Conservation (phyloP, 2,797 vertebrate genomes). For the Coregonus ussuriensis region DNA sequence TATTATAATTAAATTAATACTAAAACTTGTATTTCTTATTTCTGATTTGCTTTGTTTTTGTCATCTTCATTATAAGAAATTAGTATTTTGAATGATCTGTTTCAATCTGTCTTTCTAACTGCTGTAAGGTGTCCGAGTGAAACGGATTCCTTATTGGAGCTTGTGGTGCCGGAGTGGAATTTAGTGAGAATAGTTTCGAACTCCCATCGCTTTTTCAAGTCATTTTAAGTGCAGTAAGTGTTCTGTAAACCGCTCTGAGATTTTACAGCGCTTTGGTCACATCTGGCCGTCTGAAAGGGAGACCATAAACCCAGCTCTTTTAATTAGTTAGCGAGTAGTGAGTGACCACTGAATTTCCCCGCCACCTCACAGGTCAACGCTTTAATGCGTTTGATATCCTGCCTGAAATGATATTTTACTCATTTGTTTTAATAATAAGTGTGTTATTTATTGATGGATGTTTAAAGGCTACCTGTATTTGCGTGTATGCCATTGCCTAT, state of each 20-base stretch:
- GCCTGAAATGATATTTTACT: neutral
- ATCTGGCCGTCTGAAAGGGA: constrained; percentile 61
- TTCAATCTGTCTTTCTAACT: neutral
- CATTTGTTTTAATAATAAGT: neutral
- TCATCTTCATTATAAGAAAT: neutral
- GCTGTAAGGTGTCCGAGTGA: neutral
- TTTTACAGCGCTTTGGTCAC: constrained; percentile 58
- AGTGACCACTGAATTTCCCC: constrained; percentile 35
- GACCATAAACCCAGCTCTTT: constrained; percentile 55
- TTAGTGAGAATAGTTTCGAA: constrained; percentile 15
- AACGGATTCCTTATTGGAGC: constrained; percentile 7
- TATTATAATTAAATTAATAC: neutral
- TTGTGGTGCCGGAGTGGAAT: constrained; percentile 11
- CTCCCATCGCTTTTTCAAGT: constrained; percentile 31
- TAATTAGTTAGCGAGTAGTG: constrained; percentile 58
- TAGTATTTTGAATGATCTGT: neutral
- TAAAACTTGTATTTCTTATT: neutral
- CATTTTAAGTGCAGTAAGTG: constrained; percentile 56
- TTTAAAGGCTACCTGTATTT: neutral
- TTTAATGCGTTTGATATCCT: constrained; percentile 39
- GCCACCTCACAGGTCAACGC: constrained; percentile 37
- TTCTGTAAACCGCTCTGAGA: constrained; percentile 55
- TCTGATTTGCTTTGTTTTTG: neutral
- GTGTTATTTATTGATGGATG: neutral
- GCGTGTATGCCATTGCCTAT: constrained; percentile 20